Evolutionary conservation across 2,888 invertebrate genomes (phyloP).

Genomic region (Eueremaeus valkanovi): DNA sequence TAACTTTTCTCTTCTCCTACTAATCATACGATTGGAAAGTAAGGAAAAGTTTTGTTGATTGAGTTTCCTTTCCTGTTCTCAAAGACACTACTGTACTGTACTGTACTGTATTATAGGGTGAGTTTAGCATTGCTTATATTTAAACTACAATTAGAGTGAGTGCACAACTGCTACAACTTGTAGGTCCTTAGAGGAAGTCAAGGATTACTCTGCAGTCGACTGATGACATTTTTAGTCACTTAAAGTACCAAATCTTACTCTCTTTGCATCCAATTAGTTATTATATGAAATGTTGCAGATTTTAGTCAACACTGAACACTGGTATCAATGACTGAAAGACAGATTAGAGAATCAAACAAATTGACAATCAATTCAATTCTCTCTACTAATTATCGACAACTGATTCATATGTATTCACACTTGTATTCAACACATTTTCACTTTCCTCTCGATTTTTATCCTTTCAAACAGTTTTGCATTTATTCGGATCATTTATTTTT

Average conservation of each 20-base stretch:
- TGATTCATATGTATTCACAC: neutral
- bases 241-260: slow-evolving; percentile 19
- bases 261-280: slow-evolving; percentile 15
- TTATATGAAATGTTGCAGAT: neutral
- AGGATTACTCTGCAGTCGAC: slow-evolving; percentile 21
- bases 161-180: slow-evolving; percentile 29
- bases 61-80: slow-evolving; percentile 29
- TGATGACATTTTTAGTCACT: slow-evolving; percentile 34
- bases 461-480: slow-evolving; percentile 10
- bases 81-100: too few species aligned
- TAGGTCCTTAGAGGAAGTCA: slow-evolving; percentile 14
- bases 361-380: neutral
- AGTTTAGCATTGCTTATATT: neutral
- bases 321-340: too few species aligned
- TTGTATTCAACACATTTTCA: neutral
- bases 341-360: too few species aligned
- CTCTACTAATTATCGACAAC: neutral
- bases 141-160: neutral
- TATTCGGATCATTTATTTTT: neutral
- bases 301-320: neutral
- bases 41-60: slow-evolving; percentile 24
- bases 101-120: slow-evolving; percentile 32
- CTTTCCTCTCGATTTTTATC: neutral
- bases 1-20: neutral
- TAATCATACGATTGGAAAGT: slow-evolving; percentile 14